Conservation (phyloP, 2,888 invertebrate species). For the Tachina fera region DNA sequence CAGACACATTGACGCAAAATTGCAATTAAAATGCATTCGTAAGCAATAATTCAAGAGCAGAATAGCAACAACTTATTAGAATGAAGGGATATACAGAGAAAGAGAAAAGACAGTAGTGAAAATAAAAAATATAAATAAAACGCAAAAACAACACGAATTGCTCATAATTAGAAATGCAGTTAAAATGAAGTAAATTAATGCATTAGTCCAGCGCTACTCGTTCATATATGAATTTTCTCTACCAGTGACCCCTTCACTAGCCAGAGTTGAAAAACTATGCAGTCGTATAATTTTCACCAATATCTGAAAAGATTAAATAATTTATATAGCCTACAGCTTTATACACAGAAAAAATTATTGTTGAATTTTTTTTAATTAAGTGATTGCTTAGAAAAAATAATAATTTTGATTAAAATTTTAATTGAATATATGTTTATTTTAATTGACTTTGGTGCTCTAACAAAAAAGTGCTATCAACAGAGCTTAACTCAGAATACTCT, state of each 20-base stretch:
- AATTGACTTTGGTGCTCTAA: too few relatives aligned
- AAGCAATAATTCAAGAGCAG: constrained; percentile 68
- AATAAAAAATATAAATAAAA: neutral
- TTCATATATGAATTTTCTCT: neutral
- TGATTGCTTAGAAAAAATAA: too few relatives aligned
- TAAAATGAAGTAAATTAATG: constrained; percentile 56
- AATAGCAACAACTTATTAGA: constrained; percentile 55
- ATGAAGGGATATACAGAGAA: neutral
- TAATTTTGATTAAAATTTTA: too few relatives aligned
- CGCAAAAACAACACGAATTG: constrained; percentile 40
- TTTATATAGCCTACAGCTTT: too few relatives aligned
- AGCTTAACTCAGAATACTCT: too few relatives aligned
- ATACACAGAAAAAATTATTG: too few relatives aligned
- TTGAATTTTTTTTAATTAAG: too few relatives aligned
- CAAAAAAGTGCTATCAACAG: too few relatives aligned
- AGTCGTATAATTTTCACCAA: neutral
- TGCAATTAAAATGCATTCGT: constrained; percentile 71
- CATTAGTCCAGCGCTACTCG: neutral
- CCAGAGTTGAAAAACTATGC: neutral
- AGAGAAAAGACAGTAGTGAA: constrained; percentile 24
- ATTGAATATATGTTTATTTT: too few relatives aligned
- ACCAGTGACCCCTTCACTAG: constrained; percentile 33
- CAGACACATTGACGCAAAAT: constrained; percentile 54
- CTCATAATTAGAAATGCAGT: constrained; percentile 64
- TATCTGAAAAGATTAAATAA: too few relatives aligned